A percentile compares a stretch with the other conserved stretches of the same genome.
Evolutionary conservation across 1,140 invertebrate species (phyloP).

Genomic region (Acromyrmex echinatior): DNA sequence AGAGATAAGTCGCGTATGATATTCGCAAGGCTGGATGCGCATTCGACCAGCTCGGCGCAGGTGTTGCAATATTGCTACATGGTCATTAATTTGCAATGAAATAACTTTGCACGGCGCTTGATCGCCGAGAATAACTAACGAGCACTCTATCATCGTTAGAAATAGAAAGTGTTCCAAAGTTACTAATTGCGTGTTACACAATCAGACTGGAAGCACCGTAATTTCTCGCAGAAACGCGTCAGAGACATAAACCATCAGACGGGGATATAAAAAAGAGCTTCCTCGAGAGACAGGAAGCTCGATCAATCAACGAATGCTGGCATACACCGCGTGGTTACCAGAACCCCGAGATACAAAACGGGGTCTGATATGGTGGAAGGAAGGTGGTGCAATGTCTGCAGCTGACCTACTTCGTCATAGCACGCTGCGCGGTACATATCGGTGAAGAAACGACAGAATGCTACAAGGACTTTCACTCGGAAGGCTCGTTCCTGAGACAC

Average conservation of each 20-base stretch:
- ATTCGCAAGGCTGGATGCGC: constrained; percentile 16
- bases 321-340: constrained; percentile 22
- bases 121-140: constrained; percentile 26
- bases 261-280: neutral
- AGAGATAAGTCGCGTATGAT: constrained; percentile 24
- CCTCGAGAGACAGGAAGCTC: constrained; percentile 48
- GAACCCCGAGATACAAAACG: constrained; percentile 50
- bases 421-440: constrained; percentile 74
- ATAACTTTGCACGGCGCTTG: constrained; percentile 35
- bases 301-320: constrained; percentile 24
- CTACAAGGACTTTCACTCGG: constrained; percentile 84
- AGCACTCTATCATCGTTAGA: constrained; percentile 42
- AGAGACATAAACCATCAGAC: neutral
- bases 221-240: constrained; percentile 38
- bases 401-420: constrained; percentile 79
- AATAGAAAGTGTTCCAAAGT: constrained; percentile 56
- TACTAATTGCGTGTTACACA: constrained; percentile 43
- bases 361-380: constrained; percentile 66
- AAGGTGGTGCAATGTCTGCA: constrained; percentile 80
- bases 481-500: constrained; percentile 77
- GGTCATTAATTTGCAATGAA: constrained; percentile 50
- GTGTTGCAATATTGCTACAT: constrained; percentile 31
- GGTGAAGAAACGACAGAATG: constrained; percentile 84
- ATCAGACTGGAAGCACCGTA: constrained; percentile 24
- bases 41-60: constrained; percentile 6